These are phyloP conservation scores for Rhynchotus rufescens DNA, from an alignment of 2,797 vertebrate species.

Conservation along the genomic window DNA sequence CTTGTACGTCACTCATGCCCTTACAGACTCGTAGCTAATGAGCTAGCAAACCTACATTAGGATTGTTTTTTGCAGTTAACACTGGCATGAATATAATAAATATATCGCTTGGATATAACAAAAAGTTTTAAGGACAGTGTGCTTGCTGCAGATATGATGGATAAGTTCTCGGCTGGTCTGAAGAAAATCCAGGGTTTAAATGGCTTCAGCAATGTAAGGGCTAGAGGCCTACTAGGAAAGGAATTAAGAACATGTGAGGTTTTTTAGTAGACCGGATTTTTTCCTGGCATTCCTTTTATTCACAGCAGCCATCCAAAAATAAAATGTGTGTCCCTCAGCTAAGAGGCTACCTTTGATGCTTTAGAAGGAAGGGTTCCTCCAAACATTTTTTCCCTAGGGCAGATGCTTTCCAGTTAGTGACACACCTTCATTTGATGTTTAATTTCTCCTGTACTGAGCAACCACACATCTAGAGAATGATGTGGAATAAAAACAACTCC, in stretches of 20 bases:
- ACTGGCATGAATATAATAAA: not conserved
- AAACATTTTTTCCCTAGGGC: not conserved
- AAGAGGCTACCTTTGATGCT: not conserved
- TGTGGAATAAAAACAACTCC: not conserved
- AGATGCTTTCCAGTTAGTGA: not conserved
- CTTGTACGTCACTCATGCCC: not conserved
- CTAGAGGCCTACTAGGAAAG: not conserved
- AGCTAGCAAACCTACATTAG: conserved; percentile 50
- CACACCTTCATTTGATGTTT: not conserved
- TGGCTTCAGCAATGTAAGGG: not conserved
- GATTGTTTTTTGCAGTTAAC: conserved; percentile 30
- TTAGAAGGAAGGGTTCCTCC: not conserved
- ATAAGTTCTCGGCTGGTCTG: accelerated
- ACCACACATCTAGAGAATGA: not conserved
- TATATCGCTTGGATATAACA: not conserved
- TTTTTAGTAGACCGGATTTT: accelerated
- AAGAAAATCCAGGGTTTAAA: not conserved
- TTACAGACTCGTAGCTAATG: conserved; percentile 32
- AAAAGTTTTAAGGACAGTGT: not conserved
- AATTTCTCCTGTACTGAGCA: not conserved
- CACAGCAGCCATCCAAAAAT: not conserved
- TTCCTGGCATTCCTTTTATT: not conserved
- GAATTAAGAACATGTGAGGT: not conserved
- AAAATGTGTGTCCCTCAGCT: not conserved
- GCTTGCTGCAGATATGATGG: not conserved